Evolutionary conservation across 2,113 vertebrate genomes (phyloP).

Genomic region (Eublepharis macularius): DNA sequence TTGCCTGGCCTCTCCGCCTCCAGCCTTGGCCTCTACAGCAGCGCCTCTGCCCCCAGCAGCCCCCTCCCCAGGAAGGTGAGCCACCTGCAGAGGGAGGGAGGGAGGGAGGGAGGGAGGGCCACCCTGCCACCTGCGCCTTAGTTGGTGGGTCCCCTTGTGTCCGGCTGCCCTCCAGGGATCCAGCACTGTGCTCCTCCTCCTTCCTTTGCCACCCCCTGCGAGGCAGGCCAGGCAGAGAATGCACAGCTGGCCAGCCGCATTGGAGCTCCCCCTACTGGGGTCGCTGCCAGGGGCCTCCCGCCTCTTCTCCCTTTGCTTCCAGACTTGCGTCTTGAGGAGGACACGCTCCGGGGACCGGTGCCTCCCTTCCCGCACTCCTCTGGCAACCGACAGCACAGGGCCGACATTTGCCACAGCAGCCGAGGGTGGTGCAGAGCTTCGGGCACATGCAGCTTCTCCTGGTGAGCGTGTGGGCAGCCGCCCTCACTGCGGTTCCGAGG

Average conservation of each 20-base stretch:
- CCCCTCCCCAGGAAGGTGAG: conserved; percentile 84
- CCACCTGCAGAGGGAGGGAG: rapidly evolving
- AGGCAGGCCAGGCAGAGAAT: too few relatives aligned
- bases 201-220: too few relatives aligned
- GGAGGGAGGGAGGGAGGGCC: too few relatives aligned
- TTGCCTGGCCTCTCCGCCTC: conserved; percentile 85
- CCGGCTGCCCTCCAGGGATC: too few relatives aligned
- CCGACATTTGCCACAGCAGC: conserved; percentile 12
- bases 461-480: too few relatives aligned
- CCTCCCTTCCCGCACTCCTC: conserved; percentile 79
- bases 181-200: too few relatives aligned
- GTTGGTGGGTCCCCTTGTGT: too few relatives aligned
- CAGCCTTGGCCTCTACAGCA: conserved; percentile 90
- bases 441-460: neutral
- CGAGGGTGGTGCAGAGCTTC: neutral
- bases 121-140: neutral
- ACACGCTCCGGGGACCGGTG: conserved; percentile 88
- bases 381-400: conserved; percentile 76
- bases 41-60: conserved; percentile 88
- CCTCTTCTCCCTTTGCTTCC: neutral
- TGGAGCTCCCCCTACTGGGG: too few relatives aligned
- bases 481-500: too few relatives aligned
- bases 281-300: too few relatives aligned
- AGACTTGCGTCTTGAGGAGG: conserved; percentile 82
- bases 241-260: too few relatives aligned